Evolutionary conservation across 2,888 invertebrate genomes (phyloP), one percentile per base, ranked within the genome.

Genomic region (Oxytorus armatus): DNA sequence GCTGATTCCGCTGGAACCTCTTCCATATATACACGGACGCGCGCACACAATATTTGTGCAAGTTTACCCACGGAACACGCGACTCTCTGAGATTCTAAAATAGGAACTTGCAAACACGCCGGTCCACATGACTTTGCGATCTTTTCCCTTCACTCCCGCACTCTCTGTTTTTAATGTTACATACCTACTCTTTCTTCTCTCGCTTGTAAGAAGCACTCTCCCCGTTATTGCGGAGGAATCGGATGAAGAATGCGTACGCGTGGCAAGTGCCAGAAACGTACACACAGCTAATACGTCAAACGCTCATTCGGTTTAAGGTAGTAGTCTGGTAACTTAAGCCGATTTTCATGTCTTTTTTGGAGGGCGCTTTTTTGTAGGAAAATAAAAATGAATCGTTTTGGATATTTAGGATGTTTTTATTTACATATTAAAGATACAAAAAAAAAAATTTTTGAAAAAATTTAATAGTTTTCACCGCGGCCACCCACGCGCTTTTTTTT

Each of bases 11-110:
- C 29, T n/a, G 33, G 42, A 53, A 69, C 44, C 69, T 44, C 59
- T 59, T 44, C n/a, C n/a, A n/a, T n/a, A n/a, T n/a, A n/a, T n/a
- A n/a, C n/a, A n/a, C n/a, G n/a, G n/a, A n/a, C n/a, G n/a, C n/a
- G n/a, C n/a, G 47, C 51, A 29, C 51, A 42, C 76, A 53, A 76
- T 59, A 61, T 69, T 76, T 69, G 61, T 44, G 44, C 68, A 42
- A 68, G 68, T 69, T 68, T 29, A 76, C 61, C 39, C 61, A 68
- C 61, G 39, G 7, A 53, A 61, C 36, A 59, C 39, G n/a, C 72
- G 11, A 59, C 66, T 44, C 63, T 29, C 29, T 14, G 44, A 44
- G 51, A 8, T 73, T 53, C 65, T 47, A 66, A 65, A 74, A 74
- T 74, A 74, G 42, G 29, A 25, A 42, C 18, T 29, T 21, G 44